Evolutionary conservation across 2,113 vertebrate genomes (phyloP).

Genomic region (Chaetops frenatus): DNA sequence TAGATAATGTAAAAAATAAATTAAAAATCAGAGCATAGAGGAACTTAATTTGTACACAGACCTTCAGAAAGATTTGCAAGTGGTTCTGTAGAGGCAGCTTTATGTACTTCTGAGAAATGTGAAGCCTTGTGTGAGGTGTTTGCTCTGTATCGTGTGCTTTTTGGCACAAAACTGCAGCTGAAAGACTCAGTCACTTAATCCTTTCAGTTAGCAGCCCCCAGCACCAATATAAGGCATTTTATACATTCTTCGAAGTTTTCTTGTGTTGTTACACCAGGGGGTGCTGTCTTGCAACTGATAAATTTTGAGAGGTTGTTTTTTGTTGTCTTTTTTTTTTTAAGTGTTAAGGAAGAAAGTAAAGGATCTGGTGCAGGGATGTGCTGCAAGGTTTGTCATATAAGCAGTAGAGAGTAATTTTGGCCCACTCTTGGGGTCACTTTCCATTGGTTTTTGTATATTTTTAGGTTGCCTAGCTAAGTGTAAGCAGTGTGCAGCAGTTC

Average conservation of each 20-base stretch:
- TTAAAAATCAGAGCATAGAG: neutral
- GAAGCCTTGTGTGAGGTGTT: neutral
- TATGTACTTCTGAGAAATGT: neutral
- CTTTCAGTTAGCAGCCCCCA: no score
- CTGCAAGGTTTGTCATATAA: neutral
- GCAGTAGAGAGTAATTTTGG: neutral
- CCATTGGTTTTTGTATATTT: neutral
- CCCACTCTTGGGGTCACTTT: neutral
- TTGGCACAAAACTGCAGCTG: neutral
- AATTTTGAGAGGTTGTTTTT: neutral
- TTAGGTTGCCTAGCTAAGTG: neutral
- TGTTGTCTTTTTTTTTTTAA: neutral
- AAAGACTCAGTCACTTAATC: neutral
- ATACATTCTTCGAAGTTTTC: neutral
- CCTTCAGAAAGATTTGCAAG: neutral
- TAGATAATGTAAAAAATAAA: neutral
- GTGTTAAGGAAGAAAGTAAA: neutral
- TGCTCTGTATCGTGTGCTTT: accelerated
- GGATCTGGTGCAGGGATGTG: neutral
- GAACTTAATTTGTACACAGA: neutral
- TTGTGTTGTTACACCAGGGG: neutral
- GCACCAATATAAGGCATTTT: neutral
- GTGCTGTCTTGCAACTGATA: constrained; percentile 11
- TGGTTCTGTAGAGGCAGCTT: neutral
- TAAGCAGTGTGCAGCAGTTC: neutral